Percentiles rank a stretch among this genome's conserved stretches.
Evolutionary conservation across 2,797 vertebrate genomes (phyloP).

Genomic region (Pseudomugil gertrudae): DNA sequence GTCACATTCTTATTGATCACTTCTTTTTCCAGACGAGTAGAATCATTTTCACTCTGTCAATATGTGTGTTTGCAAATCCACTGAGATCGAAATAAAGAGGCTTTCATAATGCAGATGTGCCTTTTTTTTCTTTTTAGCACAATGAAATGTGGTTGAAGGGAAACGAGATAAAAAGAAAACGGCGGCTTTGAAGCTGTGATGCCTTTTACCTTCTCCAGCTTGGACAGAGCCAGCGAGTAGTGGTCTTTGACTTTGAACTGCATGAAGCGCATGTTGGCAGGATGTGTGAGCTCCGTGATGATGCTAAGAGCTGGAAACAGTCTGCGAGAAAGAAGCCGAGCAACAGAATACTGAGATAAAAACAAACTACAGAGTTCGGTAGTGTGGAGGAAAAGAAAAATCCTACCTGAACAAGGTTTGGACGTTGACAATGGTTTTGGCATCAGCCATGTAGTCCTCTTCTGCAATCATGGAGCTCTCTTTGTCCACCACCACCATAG

Average conservation of each 20-base stretch:
- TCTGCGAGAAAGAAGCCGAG: conserved; percentile 59
- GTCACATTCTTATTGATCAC: conserved; percentile 10
- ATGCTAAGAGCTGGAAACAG: conserved; percentile 87
- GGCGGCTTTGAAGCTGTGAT: not conserved
- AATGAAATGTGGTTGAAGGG: not conserved
- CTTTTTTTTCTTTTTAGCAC: conserved; percentile 2
- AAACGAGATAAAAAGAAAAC: conserved; percentile 5
- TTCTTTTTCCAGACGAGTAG: not conserved
- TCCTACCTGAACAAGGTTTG: conserved; percentile 86
- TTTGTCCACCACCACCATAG: conserved; percentile 89
- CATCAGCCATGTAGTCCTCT: conserved; percentile 90
- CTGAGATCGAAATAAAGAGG: not conserved
- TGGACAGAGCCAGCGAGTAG: conserved; percentile 86
- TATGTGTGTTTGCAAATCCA: conserved; percentile 8
- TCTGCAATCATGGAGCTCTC: conserved; percentile 89
- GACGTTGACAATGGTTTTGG: conserved; percentile 88
- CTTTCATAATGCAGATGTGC: conserved; percentile 7
- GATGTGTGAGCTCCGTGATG: conserved; percentile 88
- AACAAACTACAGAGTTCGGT: not conserved
- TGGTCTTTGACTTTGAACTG: conserved; percentile 90
- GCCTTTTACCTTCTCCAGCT: conserved; percentile 85
- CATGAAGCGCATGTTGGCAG: conserved; percentile 90
- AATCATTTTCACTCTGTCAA: not conserved
- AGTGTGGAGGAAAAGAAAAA: not conserved
- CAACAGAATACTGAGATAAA: not conserved